A percentile compares a stretch with the other conserved stretches of the same genome.
These are phyloP conservation scores for Alethe diademata DNA, from an alignment of 2,113 vertebrate genomes.

Conservation along the genomic window DNA sequence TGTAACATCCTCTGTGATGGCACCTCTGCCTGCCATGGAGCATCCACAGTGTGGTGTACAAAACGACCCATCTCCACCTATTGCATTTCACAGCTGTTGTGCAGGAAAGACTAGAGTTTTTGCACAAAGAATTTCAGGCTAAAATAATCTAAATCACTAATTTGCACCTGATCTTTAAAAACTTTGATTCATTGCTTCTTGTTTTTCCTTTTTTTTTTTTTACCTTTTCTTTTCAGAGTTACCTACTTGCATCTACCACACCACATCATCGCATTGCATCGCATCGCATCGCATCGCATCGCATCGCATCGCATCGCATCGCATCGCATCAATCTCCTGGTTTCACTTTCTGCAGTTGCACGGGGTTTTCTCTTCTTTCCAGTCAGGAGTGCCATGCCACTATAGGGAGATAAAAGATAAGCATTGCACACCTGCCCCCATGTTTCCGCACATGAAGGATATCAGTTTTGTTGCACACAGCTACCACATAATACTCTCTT, in stretches of 20 bases:
- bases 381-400: background rate
- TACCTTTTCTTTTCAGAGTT: background rate
- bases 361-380: background rate
- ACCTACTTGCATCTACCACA: background rate
- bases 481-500: background rate
- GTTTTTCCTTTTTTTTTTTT: background rate
- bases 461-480: background rate
- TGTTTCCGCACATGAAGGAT: background rate
- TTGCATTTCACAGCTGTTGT: background rate
- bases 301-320: background rate
- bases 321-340: background rate
- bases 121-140: background rate
- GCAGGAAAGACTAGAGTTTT: background rate
- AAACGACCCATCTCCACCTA: background rate
- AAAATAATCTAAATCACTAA: background rate
- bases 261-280: background rate
- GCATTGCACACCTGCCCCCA: background rate
- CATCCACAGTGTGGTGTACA: background rate
- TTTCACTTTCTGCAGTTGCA: background rate
- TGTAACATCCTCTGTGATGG: rapidly evolving
- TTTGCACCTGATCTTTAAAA: background rate
- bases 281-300: no score
- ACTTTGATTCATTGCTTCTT: background rate
- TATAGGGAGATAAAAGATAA: background rate
- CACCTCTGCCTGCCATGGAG: background rate